Conservation (phyloP, 2,113 vertebrate species). For the Setophaga kirtlandii region DNA sequence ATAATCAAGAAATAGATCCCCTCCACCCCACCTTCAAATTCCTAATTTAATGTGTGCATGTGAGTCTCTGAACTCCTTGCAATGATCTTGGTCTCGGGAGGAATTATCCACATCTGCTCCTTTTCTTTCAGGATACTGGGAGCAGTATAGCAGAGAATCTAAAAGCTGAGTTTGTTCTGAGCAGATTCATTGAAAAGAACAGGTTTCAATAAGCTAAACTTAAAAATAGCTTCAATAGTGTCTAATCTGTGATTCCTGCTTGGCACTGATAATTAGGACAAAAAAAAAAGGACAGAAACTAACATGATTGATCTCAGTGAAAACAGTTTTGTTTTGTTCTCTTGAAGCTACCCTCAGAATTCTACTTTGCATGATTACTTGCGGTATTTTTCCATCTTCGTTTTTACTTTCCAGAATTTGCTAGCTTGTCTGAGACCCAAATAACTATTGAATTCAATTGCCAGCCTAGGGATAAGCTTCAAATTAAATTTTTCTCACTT, state of each 20-base stretch:
- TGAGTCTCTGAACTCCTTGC: constrained; percentile 20
- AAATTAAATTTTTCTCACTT: constrained; percentile 3
- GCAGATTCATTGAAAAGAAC: constrained; percentile 36
- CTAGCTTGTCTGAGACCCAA: background rate
- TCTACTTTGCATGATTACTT: constrained; percentile 35
- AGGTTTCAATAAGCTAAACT: constrained; percentile 48
- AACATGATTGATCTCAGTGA: constrained; percentile 34
- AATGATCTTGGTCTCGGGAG: background rate
- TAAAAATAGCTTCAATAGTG: constrained; percentile 61
- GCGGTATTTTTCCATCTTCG: background rate
- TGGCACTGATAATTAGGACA: constrained; percentile 61
- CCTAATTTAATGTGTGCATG: background rate
- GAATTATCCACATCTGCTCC: constrained; percentile 25
- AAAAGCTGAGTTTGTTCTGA: constrained; percentile 42
- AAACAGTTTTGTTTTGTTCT: constrained; percentile 59
- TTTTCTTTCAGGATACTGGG: constrained; percentile 4
- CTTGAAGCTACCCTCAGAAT: constrained; percentile 25
- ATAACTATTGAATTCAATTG: background rate
- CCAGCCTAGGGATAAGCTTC: background rate
- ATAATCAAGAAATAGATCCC: background rate
- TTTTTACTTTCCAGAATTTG: background rate
- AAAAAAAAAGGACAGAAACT: constrained; percentile 20
- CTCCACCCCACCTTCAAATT: constrained; percentile 16
- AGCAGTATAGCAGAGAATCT: background rate
- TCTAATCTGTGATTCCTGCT: constrained; percentile 62